Conservation (phyloP, 1,140 invertebrate genomes). For the Drosophila kanapiae region DNA sequence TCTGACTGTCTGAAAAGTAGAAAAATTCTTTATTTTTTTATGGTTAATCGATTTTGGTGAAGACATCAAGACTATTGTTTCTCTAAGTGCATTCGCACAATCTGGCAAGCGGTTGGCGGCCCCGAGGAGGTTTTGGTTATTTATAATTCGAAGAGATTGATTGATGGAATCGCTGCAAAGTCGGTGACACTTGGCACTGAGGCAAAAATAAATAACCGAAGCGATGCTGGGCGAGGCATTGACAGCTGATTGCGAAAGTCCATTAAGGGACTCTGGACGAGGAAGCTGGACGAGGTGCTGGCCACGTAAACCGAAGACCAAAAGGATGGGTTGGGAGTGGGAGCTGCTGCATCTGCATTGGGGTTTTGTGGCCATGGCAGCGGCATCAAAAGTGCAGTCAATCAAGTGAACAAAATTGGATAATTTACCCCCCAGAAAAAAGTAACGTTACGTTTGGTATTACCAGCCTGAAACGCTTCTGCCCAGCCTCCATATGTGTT, state of each 20-base stretch:
- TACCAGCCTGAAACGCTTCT: constrained; percentile 16
- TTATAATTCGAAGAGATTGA: constrained; percentile 80
- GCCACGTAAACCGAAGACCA: constrained; percentile 14
- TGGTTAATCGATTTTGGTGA: too few species aligned
- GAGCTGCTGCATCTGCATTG: constrained; percentile 59
- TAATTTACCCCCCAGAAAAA: constrained; percentile 55
- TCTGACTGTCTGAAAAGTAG: background rate
- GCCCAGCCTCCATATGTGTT: background rate
- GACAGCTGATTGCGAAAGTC: constrained; percentile 82
- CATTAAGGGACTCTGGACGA: constrained; percentile 61
- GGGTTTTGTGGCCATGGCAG: constrained; percentile 55
- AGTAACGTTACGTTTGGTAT: constrained; percentile 49
- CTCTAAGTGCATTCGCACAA: constrained; percentile 29
- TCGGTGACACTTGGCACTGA: constrained; percentile 80
- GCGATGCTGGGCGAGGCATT: constrained; percentile 67
- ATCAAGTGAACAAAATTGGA: constrained; percentile 76
- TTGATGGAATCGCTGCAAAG: constrained; percentile 80
- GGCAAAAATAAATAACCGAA: constrained; percentile 80
- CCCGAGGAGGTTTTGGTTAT: constrained; percentile 67
- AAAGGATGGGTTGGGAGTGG: constrained; percentile 1
- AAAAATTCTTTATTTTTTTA: background rate
- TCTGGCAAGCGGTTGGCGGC: constrained; percentile 44
- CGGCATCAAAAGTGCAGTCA: constrained; percentile 76
- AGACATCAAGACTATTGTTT: background rate
- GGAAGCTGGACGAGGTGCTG: constrained; percentile 45